Base-by-base conservation (phyloP, 1,140 invertebrate genomes). In the Megathymus violae region DNA sequence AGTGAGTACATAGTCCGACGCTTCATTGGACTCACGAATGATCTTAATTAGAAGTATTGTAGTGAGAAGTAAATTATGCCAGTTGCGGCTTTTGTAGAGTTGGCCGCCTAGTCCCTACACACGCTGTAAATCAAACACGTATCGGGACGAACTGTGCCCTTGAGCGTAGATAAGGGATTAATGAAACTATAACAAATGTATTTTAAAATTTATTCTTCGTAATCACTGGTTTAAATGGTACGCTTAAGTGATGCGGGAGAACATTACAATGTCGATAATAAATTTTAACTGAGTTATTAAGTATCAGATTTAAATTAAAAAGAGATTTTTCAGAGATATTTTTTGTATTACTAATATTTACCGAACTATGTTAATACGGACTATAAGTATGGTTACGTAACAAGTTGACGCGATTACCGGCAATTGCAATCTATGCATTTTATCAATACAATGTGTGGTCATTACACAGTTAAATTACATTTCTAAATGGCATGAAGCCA, bases 11-110 rank as follows among this genome's bases (percentile, higher is more conserved):
- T 78, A 85, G 77, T 82, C 73, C 71, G 77, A 72, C 56, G 77
- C 75, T 78, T 80, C 87, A 78, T 84, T 84, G 76, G 75, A 51
- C 78, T 82, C 81, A 87, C 82, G 82, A 86, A 88, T 86, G 81
- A 86, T 90, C 87, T 88, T 90, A 89, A 89, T 88, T 89, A 90
- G 88, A 88, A 85, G 81, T 81, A 88, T 90, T 88, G 88, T 88
- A 71, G 76, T 43, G 75, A 76, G 73, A 75, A 72, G 79, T 90
- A 88, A 88, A 86, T 90, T 86, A 88, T 86, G 71, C 60, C 62
- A 64, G 66, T 76, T 72, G 79, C 64, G 43, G 66, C 76, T 74
- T 77, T 78, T 77, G 75, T 80, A 54, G 56, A 48, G 59, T 40
- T 64, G 66, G 52, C 61, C 70, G 62, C 66, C 34, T 51, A 47